phyloP scores from a whole-genome alignment of 2,888 invertebrate genomes.

The Ischnura elegans region DNA sequence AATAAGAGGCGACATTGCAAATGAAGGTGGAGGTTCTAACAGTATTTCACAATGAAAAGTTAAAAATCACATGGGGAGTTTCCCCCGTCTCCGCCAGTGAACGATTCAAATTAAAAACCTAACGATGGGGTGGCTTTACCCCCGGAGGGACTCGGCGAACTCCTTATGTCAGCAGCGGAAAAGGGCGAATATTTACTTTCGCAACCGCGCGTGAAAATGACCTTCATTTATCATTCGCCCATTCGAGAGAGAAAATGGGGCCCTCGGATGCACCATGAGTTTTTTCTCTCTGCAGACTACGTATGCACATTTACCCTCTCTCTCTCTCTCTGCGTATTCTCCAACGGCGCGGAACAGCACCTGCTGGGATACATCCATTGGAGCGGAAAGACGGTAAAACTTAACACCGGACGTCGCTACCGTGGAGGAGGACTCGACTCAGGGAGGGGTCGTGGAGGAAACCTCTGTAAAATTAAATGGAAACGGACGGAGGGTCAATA shows the following conservation, averaged over 20 bases:
- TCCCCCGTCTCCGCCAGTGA: too few species aligned
- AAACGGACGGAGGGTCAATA: conserved; percentile 12
- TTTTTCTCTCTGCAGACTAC: neutral
- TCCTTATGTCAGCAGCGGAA: too few species aligned
- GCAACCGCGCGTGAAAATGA: neutral
- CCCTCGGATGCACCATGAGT: too few species aligned
- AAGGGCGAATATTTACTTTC: conserved; percentile 3
- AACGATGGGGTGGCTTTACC: too few species aligned
- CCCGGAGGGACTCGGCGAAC: too few species aligned
- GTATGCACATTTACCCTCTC: neutral
- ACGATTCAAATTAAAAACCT: too few species aligned
- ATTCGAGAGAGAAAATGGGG: neutral
- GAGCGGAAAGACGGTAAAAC: conserved; percentile 11
- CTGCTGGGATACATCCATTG: neutral
- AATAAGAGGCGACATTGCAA: too few species aligned
- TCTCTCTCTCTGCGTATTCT: neutral
- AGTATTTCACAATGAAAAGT: too few species aligned
- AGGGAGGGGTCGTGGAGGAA: neutral
- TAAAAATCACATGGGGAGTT: too few species aligned
- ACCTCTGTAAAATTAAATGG: neutral
- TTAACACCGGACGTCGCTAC: neutral
- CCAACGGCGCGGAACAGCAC: neutral
- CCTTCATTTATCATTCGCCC: neutral
- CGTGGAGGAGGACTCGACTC: neutral
- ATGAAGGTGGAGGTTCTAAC: too few species aligned